Conservation (phyloP, 1,140 invertebrate species). For the Drosophila pandora region DNA sequence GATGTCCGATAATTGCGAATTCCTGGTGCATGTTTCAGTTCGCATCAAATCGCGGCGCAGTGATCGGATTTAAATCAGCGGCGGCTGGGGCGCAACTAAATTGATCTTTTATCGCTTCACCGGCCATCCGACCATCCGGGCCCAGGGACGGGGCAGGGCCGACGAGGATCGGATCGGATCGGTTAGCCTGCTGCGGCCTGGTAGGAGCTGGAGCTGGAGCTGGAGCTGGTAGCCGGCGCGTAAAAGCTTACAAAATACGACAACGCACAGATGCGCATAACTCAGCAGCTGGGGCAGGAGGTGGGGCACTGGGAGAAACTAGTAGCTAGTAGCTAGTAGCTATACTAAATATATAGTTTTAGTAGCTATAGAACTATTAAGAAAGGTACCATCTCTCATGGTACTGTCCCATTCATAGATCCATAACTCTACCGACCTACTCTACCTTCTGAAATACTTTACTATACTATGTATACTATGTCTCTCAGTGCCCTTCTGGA, state of each 20-base stretch:
- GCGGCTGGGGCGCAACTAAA: conserved; percentile 75
- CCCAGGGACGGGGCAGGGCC: not conserved
- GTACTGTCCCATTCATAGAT: too few relatives aligned
- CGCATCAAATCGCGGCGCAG: conserved; percentile 79
- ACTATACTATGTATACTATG: not conserved
- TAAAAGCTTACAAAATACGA: conserved; percentile 81
- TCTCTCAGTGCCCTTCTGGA: not conserved
- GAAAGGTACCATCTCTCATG: too few relatives aligned
- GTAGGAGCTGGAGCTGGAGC: conserved; percentile 13
- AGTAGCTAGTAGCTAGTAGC: too few relatives aligned
- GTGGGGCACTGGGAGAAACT: conserved; percentile 6
- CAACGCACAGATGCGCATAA: conserved; percentile 78
- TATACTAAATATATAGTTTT: too few relatives aligned
- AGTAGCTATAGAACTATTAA: too few relatives aligned
- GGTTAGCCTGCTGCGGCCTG: conserved; percentile 52
- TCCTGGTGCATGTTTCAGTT: conserved; percentile 82
- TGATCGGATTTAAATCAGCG: conserved; percentile 81
- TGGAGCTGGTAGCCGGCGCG: conserved; percentile 64
- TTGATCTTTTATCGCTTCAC: conserved; percentile 82
- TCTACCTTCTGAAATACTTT: too few relatives aligned
- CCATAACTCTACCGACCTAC: too few relatives aligned
- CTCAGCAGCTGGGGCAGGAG: conserved; percentile 49
- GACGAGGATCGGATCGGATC: conserved; percentile 6
- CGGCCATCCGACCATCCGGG: conserved; percentile 33
- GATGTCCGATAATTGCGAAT: conserved; percentile 82